A percentile compares a stretch with the other conserved stretches of the same genome.
Evolutionary conservation across 2,888 invertebrate species (phyloP).

Genomic region (Xanthia togata): DNA sequence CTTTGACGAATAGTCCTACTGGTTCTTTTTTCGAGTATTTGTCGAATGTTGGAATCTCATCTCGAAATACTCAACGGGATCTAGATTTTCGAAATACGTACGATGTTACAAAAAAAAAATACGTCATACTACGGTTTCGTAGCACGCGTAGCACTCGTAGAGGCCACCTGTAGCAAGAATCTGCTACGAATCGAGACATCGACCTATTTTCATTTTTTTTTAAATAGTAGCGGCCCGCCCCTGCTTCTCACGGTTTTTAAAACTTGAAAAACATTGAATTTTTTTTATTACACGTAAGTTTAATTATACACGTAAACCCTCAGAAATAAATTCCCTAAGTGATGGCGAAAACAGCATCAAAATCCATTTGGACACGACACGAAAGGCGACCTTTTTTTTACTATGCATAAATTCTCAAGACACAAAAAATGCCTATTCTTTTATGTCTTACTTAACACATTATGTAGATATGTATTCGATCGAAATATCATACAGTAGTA

Average conservation of each 20-base stretch:
- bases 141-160: slow-evolving; percentile 30
- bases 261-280: not conserved
- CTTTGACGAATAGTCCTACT: slow-evolving; percentile 7
- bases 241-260: not conserved
- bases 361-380: not conserved
- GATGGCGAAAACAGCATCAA: not conserved
- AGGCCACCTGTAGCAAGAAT: slow-evolving; percentile 32
- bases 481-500: slow-evolving; percentile 1
- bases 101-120: not conserved
- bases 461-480: not conserved
- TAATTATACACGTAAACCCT: not conserved
- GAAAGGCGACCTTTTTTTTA: too few species aligned
- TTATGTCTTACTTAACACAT: not conserved
- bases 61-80: not conserved
- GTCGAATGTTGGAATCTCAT: not conserved
- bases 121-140: slow-evolving; percentile 11
- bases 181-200: slow-evolving; percentile 11
- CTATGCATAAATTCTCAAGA: not conserved
- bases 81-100: not conserved
- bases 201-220: not conserved
- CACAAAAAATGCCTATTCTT: not conserved
- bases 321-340: not conserved
- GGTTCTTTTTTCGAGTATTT: not conserved
- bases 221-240: not conserved
- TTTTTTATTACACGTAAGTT: not conserved